Conservation (phyloP, 64 coral and sea anemone species). For the Montipora cactus region DNA sequence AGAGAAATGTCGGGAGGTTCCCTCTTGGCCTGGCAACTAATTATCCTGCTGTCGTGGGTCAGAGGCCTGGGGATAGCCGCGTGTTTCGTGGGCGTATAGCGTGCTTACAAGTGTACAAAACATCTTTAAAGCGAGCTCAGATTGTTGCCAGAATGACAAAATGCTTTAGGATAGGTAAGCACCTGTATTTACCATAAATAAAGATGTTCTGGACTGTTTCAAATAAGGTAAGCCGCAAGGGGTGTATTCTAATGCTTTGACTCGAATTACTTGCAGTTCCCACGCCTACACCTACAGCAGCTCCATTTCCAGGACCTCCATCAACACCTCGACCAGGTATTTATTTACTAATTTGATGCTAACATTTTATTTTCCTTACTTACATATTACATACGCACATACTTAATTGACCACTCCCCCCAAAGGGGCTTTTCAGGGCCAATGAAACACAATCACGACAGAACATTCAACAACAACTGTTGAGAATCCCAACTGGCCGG, state of each 20-base stretch:
- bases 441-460: too few relatives aligned
- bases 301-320: background rate
- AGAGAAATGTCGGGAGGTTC: conserved; percentile 68
- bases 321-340: conserved; percentile 1
- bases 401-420: too few relatives aligned
- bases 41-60: conserved; percentile 80
- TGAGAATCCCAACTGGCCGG: too few relatives aligned
- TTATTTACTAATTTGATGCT: background rate
- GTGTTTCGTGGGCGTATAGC: conserved; percentile 80
- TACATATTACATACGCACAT: too few relatives aligned
- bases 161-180: conserved; percentile 65
- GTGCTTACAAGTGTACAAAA: conserved; percentile 75
- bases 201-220: too few relatives aligned
- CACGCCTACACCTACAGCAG: background rate
- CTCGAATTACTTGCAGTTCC: conserved; percentile 2
- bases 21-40: conserved; percentile 71
- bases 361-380: too few relatives aligned
- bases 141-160: conserved; percentile 47
- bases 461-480: too few relatives aligned
- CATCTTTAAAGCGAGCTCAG: conserved; percentile 61
- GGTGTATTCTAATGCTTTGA: background rate
- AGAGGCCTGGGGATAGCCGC: conserved; percentile 75
- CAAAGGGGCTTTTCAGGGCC: too few relatives aligned
- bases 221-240: too few relatives aligned
- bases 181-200: conserved; percentile 10